Evolutionary conservation across 2,113 vertebrate genomes (phyloP).

Genomic region (Aythya baeri): DNA sequence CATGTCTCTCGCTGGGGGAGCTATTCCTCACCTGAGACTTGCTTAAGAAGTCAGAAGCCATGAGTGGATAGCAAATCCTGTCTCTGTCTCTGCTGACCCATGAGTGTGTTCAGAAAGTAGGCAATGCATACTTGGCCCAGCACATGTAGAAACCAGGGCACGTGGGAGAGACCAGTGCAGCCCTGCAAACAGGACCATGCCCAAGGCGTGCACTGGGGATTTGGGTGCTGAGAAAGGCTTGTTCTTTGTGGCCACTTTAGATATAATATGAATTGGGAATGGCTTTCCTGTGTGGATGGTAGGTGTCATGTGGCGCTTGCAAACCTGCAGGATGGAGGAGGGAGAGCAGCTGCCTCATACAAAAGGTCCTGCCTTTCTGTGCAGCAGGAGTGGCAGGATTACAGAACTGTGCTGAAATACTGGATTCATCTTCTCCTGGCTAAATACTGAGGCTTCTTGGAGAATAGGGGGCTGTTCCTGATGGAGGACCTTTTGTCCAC

Average conservation of each 20-base stretch:
- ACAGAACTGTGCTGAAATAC: neutral
- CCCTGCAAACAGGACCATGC: neutral
- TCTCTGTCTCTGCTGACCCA: neutral
- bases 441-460: neutral
- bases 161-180: neutral
- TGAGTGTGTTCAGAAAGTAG: neutral
- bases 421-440: neutral
- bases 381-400: neutral
- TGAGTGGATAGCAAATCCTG: neutral
- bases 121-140: neutral
- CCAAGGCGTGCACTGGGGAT: neutral
- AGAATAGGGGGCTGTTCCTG: neutral
- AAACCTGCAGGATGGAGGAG: neutral
- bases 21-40: neutral
- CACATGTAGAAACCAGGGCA: neutral
- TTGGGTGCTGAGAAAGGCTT: neutral
- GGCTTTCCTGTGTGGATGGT: neutral
- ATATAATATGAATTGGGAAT: neutral
- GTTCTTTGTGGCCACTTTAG: neutral
- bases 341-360: neutral
- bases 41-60: neutral
- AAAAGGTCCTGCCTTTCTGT: neutral
- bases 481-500: neutral
- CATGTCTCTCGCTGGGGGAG: neutral
- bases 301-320: neutral